Conservation (phyloP, 2,113 vertebrate species). For the Mastomys natalensis region DNA sequence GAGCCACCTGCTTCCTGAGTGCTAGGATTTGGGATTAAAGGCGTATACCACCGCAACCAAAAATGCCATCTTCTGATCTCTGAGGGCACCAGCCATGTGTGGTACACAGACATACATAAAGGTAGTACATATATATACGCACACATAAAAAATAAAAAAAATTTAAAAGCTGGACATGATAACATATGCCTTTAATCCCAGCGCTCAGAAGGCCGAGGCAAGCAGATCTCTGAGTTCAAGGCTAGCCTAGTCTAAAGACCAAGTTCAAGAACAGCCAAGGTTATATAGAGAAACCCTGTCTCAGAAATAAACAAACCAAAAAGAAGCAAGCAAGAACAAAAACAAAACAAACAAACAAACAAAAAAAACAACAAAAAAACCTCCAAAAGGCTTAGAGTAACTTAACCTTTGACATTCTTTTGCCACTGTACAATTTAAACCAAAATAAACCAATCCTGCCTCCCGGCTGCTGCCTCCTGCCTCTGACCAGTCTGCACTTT, state of each 20-base stretch:
- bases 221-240: neutral
- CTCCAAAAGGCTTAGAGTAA: neutral
- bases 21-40: neutral
- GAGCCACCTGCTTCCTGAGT: too few species aligned
- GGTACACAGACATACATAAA: neutral
- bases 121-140: neutral
- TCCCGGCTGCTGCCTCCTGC: neutral
- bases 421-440: neutral
- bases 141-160: neutral
- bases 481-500: neutral
- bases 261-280: neutral
- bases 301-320: neutral
- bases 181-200: neutral
- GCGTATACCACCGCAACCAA: neutral
- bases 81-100: neutral
- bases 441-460: neutral
- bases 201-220: neutral
- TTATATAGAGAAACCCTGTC: neutral
- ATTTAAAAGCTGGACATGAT: neutral
- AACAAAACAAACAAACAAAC: too few species aligned
- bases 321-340: too few species aligned
- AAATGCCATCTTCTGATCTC: neutral
- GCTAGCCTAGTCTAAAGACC: neutral
- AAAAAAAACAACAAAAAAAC: too few species aligned
- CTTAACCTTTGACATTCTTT: neutral